Base-by-base conservation (phyloP, 2,113 vertebrate genomes). In the Takifugu flavidus region DNA sequence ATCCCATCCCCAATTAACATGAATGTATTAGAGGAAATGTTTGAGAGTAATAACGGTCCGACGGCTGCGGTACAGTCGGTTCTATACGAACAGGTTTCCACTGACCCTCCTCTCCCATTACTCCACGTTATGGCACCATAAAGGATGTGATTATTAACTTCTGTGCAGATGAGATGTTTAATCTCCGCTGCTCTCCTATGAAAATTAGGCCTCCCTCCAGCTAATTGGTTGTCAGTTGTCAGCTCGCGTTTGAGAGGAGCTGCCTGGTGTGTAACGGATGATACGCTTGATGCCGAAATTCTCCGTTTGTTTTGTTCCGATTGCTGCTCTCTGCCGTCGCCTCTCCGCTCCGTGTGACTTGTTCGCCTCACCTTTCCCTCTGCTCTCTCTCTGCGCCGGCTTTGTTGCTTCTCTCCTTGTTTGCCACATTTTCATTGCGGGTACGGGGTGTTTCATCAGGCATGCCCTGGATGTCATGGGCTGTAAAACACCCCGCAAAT, bases 221-320 rank as follows among this genome's bases (percentile, higher is more conserved):
- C 80, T 93, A 92, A 93, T 93, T 94, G 92, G 86, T 89, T 86
- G 76, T 77, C 79, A 86, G 77, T 70, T 83, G 77, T 80, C 68
- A 39, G 7, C 34, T 39, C 56, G 5, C 71, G 74, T 66, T 77
- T 66, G 67, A 83, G 78, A 86, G 79, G 80, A 71, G 62, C 53
- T 62, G 34, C 70, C 83, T 1, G 13, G 44, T 14, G 44, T 45
- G 44, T 45, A 45, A 45, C 12, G 13, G 44, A 45, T 27, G 56
- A n/a, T 39, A 78, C 53, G 64, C 67, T 59, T 54, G 56, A 50
- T 68, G 52, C 46, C 51, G 61, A 25, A 67, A 56, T 54, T 50
- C 60, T 62, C 50, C 66, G 53, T 56, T 1, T 4, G 11, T 6
- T 25, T 29, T 51, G 13, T 60, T 52, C 42, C 47, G 50, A 53